Percentiles rank a stretch among this genome's conserved stretches.
Evolutionary conservation across 2,113 vertebrate genomes (phyloP).

Genomic region (Etheostoma cragini): DNA sequence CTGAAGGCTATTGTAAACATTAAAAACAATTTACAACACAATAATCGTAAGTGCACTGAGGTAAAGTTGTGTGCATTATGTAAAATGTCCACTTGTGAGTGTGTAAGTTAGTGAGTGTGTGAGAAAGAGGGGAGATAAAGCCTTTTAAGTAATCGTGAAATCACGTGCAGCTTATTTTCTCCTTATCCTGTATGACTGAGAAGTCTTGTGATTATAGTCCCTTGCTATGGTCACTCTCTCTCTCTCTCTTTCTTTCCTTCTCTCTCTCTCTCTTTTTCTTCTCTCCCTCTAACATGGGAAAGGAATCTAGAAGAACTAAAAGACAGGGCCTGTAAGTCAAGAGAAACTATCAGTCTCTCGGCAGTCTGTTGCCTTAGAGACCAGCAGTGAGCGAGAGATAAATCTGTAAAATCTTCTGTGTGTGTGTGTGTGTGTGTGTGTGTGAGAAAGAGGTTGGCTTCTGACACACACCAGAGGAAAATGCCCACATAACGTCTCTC

Average conservation of each 20-base stretch:
- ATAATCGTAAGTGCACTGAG: background rate
- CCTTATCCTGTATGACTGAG: constrained; percentile 52
- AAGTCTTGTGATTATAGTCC: constrained; percentile 65
- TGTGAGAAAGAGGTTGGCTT: constrained; percentile 23
- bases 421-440: constrained; percentile 32
- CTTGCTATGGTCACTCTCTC: constrained; percentile 24
- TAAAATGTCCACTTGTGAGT: background rate
- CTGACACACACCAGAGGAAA: constrained; percentile 41
- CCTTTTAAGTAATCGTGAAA: constrained; percentile 46
- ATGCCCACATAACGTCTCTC: constrained; percentile 30
- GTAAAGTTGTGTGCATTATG: background rate
- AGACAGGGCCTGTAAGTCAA: constrained; percentile 37
- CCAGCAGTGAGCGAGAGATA: constrained; percentile 52
- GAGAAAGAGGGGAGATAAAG: constrained; percentile 8
- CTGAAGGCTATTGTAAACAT: constrained; percentile 5
- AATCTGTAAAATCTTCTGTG: constrained; percentile 66
- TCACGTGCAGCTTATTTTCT: constrained; percentile 62
- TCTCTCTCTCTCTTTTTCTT: background rate
- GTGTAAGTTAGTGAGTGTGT: background rate
- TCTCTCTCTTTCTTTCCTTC: background rate
- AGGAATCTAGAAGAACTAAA: constrained; percentile 49
- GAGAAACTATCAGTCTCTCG: constrained; percentile 35
- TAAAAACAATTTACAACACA: background rate
- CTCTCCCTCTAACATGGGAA: constrained; percentile 5
- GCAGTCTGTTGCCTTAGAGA: constrained; percentile 72